Conservation (phyloP, 2,888 invertebrate species). For the Sesia bembeciformis region DNA sequence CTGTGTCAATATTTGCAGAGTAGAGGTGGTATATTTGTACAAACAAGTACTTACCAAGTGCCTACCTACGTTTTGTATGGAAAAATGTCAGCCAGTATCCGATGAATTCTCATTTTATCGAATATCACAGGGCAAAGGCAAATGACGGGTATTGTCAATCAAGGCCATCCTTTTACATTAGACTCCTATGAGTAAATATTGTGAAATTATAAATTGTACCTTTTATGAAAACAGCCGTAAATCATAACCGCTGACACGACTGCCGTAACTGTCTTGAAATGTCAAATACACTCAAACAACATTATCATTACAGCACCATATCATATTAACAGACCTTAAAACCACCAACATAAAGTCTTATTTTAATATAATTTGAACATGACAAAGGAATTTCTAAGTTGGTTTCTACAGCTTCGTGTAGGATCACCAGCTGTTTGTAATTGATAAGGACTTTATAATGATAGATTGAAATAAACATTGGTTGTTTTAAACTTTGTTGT, state of each 20-base stretch:
- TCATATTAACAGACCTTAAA: not conserved
- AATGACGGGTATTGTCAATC: no score
- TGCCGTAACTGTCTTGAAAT: slow-evolving; percentile 25
- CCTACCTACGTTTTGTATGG: no score
- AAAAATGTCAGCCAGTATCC: no score
- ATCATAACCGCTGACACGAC: slow-evolving; percentile 14
- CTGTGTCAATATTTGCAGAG: no score
- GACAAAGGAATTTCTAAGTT: not conserved
- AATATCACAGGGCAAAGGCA: no score
- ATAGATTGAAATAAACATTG: no score
- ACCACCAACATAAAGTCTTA: not conserved
- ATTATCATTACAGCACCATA: not conserved
- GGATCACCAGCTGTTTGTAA: not conserved
- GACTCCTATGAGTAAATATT: not conserved
- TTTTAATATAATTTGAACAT: not conserved
- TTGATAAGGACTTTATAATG: not conserved
- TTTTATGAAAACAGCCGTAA: not conserved
- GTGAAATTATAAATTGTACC: not conserved
- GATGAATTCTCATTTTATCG: no score
- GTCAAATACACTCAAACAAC: slow-evolving; percentile 15
- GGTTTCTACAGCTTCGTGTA: not conserved
- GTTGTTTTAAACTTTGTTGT: no score
- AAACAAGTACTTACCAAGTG: no score
- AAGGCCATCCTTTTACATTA: no score
- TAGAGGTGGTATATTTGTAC: no score